Evolutionary conservation across 1,140 invertebrate species (phyloP).

Genomic region (Aphidius ervi): DNA sequence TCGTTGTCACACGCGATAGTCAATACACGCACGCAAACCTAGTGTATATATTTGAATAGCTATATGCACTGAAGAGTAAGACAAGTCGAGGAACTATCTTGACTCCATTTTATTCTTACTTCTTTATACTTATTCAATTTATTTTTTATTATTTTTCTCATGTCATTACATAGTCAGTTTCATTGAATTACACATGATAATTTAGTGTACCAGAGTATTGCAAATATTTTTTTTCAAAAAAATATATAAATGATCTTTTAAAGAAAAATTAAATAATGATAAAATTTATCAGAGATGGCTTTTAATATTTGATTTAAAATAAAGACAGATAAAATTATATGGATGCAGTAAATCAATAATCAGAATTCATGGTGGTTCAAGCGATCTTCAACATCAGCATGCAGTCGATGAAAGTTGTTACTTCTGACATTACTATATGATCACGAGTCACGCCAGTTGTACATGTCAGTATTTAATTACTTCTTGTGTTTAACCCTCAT

Average conservation of each 20-base stretch:
- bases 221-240: no score
- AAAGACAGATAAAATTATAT: constrained; percentile 7
- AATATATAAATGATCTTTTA: no score
- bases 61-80: neutral
- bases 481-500: constrained; percentile 19
- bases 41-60: constrained; percentile 15
- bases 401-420: constrained; percentile 22
- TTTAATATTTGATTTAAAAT: constrained; percentile 6
- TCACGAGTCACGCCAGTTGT: constrained; percentile 43
- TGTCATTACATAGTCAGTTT: no score
- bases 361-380: constrained; percentile 5
- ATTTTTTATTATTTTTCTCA: no score
- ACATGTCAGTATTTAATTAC: constrained; percentile 44
- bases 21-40: constrained; percentile 20
- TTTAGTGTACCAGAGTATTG: no score
- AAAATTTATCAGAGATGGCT: no score
- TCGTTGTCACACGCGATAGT: constrained; percentile 19
- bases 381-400: constrained; percentile 31
- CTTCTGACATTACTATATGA: constrained; percentile 24
- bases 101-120: no score
- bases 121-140: no score
- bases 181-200: no score
- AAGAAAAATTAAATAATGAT: no score
- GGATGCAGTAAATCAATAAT: no score
- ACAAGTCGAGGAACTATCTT: no score